Evolutionary conservation across 2,797 vertebrate species (phyloP).

Genomic region (Spatula clypeata): DNA sequence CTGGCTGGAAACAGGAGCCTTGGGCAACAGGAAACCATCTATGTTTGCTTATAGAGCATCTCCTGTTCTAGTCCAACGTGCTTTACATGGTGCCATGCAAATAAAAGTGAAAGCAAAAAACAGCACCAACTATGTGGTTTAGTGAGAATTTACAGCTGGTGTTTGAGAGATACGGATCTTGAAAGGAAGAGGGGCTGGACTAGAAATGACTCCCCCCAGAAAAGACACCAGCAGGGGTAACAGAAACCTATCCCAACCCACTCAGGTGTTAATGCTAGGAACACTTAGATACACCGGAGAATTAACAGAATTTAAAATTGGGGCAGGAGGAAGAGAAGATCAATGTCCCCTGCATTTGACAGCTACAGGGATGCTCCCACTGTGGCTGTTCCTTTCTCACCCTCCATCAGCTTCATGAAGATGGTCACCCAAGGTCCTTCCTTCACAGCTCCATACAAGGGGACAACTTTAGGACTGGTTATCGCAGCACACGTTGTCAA

Average conservation of each 20-base stretch:
- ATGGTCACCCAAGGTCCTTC: conserved; percentile 92
- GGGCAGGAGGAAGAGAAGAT: not conserved
- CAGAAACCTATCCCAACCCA: not conserved
- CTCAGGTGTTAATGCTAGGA: not conserved
- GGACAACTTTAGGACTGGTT: conserved; percentile 90
- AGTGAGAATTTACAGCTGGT: not conserved
- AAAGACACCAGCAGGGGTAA: not conserved
- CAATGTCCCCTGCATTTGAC: not conserved
- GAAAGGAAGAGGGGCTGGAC: not conserved
- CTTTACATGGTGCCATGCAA: not conserved
- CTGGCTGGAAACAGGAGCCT: not conserved
- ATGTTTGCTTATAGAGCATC: not conserved
- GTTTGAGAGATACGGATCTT: not conserved
- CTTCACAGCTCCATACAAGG: conserved; percentile 94
- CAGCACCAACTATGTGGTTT: not conserved
- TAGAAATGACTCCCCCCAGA: not conserved
- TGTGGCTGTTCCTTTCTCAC: conserved; percentile 77
- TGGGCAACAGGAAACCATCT: not conserved
- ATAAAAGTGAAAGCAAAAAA: not conserved
- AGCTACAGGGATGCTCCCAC: not conserved
- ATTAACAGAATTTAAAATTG: not conserved
- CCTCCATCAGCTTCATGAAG: conserved; percentile 94
- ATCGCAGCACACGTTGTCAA: conserved; percentile 92
- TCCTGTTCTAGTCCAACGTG: not conserved
- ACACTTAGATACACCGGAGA: not conserved